Evolutionary conservation across 2,888 invertebrate species (phyloP), one percentile per base, ranked within the genome.

Genomic region (Clanis bilineata): DNA sequence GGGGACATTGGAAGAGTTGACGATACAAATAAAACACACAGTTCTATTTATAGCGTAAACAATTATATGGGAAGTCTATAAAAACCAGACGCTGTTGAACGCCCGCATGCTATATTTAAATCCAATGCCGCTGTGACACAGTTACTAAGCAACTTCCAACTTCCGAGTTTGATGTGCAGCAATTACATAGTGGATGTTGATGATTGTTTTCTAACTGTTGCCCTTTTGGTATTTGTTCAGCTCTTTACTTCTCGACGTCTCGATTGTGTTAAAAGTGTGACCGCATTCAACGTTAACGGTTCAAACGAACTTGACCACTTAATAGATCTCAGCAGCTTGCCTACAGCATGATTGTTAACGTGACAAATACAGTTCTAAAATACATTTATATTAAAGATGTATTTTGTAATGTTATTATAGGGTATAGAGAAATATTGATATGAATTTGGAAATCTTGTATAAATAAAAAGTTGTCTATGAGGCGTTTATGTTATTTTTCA

Each of bases 71-170:
- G 57, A 68, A 67, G 57, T 66, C 57, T 61, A 57, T 61, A 57
- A 62, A 63, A 62, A 64, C 56, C 59, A 62, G 59, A 66, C 51
- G 44, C 41, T 66, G 62, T 60, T 59, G 47, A 63, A 63, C 36
- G 65, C 70, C 70, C 68, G 70, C 66, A 69, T 70, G 62, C 63
- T 69, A 69, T 66, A 63, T 68, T 62, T 64, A 62, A 67, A 66
- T 22, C 59, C 71, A 71, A 71, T 70, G 70, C 63, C 66, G 55
- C 39, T 43, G 36, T 64, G 62, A 57, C 65, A 62, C 43, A 45
- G 55, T 59, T 63, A 58, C 36, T n/a, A 41, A 41, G 36, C 21
- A 22, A 58, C 61, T 54, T 61, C 61, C 54, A 51, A 57, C 21
- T 51, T 51, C n/a, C n/a, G n/a, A 3, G 25, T 18, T 28, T n/a